Base-by-base conservation (phyloP, 2,888 invertebrate genomes). In the Rambutsinella grinnellia region DNA sequence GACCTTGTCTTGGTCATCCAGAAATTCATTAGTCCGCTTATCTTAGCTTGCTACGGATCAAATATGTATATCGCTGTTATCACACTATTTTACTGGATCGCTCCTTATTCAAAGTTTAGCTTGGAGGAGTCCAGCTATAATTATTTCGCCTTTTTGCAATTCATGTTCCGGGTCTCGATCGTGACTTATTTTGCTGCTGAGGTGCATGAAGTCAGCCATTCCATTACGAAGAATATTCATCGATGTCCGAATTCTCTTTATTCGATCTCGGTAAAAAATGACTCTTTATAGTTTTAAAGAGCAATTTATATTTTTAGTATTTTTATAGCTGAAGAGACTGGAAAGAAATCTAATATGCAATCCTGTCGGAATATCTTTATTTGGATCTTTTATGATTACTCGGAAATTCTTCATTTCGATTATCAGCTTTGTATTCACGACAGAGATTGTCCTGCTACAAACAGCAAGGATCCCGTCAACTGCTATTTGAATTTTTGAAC, bases 331-430 rank as follows among this genome's bases (percentile, higher is more conserved):
- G 62, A 62, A 74, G 56, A 53, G 67, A 46, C 21, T 74, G 24
- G 74, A 74, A 10, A 8, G 74, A 28, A 54, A 46, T 1, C 21
- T 74, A 5, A 54, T 54, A 6, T 60, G 47, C 17, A 74, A 54
- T 23, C 74, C 74, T 0, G 24, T 27, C 13, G 66, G 66, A 44
- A 74, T 74, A 13, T 56, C 27, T 3, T 26, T 70, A 3, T 70
- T 70, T 56, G 70, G 62, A 19, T 51, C 70, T 2, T 63, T 62
- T 27, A 46, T 72, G 72, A 72, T 72, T 2, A 72, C 72, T 13
- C 15, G 72, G 15, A 72, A 54, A n/a, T 72, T 72, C 54, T 72
- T 72, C 47, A 23, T 72, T 1, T 66, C 72, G 1, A 66, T 72
- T 44, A n/a, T 66, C 2, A 54, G 72, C 23, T 72, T 72, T 19